Evolutionary conservation across 1,140 invertebrate species (phyloP).

Genomic region (Macrobrachium nipponense): DNA sequence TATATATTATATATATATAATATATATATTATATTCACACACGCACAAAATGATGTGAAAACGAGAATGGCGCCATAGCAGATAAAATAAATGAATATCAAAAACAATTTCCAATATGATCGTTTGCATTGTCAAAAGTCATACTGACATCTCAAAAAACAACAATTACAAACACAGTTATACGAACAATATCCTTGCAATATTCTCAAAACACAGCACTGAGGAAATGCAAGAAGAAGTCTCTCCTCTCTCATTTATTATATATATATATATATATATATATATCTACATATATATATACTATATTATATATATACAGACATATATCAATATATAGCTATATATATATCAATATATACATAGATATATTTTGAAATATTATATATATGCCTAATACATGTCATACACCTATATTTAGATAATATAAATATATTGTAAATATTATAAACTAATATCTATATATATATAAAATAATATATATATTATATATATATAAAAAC

Average conservation of each 20-base stretch:
- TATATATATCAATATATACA: no score
- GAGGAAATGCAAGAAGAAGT: no score
- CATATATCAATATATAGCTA: background rate
- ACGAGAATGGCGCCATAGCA: no score
- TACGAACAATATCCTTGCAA: no score
- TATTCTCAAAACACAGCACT: no score
- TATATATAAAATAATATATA: background rate
- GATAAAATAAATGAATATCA: no score
- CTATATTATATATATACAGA: background rate
- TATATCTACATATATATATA: conserved; percentile 12
- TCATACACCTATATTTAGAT: background rate
- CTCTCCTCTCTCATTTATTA: no score
- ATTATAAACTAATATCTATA: background rate
- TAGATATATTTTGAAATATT: background rate
- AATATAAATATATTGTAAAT: background rate
- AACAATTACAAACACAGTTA: no score
- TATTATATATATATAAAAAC: background rate
- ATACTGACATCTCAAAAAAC: no score
- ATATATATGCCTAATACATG: background rate
- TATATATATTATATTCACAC: conserved; percentile 23
- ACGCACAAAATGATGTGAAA: background rate
- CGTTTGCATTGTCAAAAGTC: no score
- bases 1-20: conserved; percentile 24
- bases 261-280: conserved; percentile 20
- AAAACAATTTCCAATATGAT: no score